Conservation (phyloP, 2,797 vertebrate genomes). For the Euphonia xanthogaster region DNA sequence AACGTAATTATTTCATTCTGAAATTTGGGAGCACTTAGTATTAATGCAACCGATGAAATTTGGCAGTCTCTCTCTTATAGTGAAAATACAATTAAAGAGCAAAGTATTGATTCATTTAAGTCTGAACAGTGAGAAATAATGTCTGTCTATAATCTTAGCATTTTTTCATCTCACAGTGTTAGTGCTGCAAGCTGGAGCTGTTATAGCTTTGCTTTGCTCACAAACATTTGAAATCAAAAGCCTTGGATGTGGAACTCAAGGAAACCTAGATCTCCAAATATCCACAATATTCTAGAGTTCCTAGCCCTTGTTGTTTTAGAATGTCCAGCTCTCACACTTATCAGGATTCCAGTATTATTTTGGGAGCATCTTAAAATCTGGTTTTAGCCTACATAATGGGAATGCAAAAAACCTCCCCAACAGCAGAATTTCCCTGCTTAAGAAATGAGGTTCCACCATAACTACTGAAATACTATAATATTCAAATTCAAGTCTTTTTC, state of each 20-base stretch:
- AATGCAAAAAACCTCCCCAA: neutral
- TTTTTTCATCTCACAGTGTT: neutral
- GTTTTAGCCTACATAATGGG: neutral
- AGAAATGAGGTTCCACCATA: neutral
- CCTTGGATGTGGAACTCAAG: neutral
- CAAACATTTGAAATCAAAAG: neutral
- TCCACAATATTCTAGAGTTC: neutral
- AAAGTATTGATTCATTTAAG: slow-evolving; percentile 10
- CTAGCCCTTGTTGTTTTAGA: neutral
- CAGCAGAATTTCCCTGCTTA: neutral
- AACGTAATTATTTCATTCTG: slow-evolving; percentile 33
- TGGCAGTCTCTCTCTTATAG: neutral
- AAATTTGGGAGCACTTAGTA: slow-evolving; percentile 37
- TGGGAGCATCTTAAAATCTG: neutral
- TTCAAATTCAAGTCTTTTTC: neutral
- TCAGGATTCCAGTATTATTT: neutral
- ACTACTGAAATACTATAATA: neutral
- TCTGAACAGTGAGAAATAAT: neutral
- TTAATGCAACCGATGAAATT: neutral
- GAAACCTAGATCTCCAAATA: neutral
- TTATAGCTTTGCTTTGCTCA: neutral
- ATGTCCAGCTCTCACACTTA: neutral
- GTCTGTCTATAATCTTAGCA: neutral
- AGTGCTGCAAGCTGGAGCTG: neutral
- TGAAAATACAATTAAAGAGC: slow-evolving; percentile 25